Conservation (phyloP, 2,797 vertebrate genomes). For the Adelosebastes latens region DNA sequence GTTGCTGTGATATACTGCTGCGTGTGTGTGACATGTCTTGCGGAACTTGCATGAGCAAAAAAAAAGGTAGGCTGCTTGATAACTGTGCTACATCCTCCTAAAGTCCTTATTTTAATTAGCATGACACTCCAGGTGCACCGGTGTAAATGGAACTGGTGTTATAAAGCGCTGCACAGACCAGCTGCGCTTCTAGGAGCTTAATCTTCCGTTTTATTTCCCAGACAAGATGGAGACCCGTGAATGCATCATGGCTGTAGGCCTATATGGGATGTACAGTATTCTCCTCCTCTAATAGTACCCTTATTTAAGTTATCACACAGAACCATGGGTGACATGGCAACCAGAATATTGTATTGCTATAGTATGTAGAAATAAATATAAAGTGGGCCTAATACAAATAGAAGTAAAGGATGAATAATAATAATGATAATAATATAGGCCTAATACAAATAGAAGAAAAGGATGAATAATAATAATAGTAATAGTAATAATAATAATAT, state of each 20-base stretch:
- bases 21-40: background rate
- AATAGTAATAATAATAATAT: no score
- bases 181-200: background rate
- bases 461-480: no score
- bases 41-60: background rate
- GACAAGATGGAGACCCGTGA: background rate
- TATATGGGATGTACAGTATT: no score
- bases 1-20: background rate
- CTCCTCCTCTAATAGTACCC: no score
- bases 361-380: background rate
- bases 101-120: background rate
- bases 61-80: background rate
- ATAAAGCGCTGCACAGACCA: background rate
- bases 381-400: background rate
- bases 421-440: no score
- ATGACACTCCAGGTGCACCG: rapidly evolving
- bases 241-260: background rate
- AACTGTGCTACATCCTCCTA: background rate
- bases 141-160: background rate
- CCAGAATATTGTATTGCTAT: background rate
- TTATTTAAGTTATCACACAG: background rate
- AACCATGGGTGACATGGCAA: background rate
- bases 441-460: no score
- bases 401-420: background rate
- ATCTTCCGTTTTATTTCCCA: background rate